Percentiles rank a stretch among this genome's conserved stretches.
These are phyloP conservation scores for Ricordea florida DNA, from an alignment of 92 coral and sea anemone species.

Conservation along the genomic window DNA sequence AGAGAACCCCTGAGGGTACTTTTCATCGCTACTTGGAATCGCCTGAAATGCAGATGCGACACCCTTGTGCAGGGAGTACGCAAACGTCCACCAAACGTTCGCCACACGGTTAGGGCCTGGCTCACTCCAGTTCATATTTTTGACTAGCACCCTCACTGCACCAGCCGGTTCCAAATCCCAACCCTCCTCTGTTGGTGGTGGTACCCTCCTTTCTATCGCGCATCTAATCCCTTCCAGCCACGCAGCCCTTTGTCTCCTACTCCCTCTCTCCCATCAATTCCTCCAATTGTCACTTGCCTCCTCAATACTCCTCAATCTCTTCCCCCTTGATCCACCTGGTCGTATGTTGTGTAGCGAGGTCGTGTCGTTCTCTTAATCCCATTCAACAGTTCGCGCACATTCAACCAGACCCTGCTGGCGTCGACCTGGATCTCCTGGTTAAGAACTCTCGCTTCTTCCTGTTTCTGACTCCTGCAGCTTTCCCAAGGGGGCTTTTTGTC, in stretches of 20 bases:
- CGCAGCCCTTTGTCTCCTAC: not conserved
- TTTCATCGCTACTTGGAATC: not conserved
- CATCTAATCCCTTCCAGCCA: not conserved
- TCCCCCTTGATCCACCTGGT: not conserved
- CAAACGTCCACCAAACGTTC: slow-evolving; percentile 50
- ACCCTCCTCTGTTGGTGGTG: not conserved
- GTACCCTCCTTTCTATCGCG: not conserved
- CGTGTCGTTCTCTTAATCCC: not conserved
- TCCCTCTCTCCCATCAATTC: not conserved
- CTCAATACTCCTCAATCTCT: not conserved
- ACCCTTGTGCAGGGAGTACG: slow-evolving; percentile 12
- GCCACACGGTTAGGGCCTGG: slow-evolving; percentile 50
- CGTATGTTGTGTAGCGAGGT: not conserved
- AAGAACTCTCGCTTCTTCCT: no score
- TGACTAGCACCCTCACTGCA: not conserved
- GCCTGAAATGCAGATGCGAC: slow-evolving; percentile 2
- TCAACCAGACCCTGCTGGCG: no score
- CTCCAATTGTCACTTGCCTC: not conserved
- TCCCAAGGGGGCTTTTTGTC: no score
- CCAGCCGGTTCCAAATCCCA: not conserved
- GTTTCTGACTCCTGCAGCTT: no score
- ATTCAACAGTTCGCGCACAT: no score
- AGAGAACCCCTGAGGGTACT: slow-evolving; percentile 43
- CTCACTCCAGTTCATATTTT: slow-evolving; percentile 43
- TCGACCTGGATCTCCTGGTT: no score